Evolutionary conservation across 2,113 vertebrate genomes (phyloP).

Genomic region (Tricholaema leucomelas): DNA sequence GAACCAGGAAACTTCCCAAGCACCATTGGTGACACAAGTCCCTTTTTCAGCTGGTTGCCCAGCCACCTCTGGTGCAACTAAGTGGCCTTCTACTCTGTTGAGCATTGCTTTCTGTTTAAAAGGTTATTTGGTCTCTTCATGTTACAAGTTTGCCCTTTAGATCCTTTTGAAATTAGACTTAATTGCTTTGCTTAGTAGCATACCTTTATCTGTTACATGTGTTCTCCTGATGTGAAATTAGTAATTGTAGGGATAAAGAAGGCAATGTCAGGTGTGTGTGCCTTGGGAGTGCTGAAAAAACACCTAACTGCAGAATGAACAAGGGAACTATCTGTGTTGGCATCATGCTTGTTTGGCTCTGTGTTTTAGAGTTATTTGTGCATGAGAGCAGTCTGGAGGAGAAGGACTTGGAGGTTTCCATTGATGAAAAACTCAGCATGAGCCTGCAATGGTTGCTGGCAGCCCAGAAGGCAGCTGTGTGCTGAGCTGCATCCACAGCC

Average conservation of each 20-base stretch:
- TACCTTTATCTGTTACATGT: not conserved
- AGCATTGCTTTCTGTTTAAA: not conserved
- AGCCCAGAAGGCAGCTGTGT: too few species aligned
- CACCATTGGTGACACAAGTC: too few species aligned
- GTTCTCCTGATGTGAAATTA: not conserved
- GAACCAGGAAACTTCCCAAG: too few species aligned
- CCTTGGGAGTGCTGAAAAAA: not conserved
- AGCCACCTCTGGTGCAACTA: too few species aligned
- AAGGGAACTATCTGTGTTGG: not conserved
- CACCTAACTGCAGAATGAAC: not conserved
- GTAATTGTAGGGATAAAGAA: not conserved
- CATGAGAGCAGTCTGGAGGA: too few species aligned
- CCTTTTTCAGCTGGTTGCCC: too few species aligned
- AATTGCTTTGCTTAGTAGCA: not conserved
- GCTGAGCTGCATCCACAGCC: too few species aligned
- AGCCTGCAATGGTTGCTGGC: too few species aligned
- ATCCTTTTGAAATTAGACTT: not conserved
- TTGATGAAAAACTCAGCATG: too few species aligned
- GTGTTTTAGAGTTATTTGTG: not conserved
- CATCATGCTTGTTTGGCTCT: not conserved
- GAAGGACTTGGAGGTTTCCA: too few species aligned
- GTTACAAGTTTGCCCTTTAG: not conserved
- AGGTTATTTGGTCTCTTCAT: not conserved
- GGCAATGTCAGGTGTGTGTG: not conserved
- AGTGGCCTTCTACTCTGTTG: not conserved